Evolutionary conservation across 2,797 vertebrate species (phyloP).

Genomic region (Tenualosa ilisha): DNA sequence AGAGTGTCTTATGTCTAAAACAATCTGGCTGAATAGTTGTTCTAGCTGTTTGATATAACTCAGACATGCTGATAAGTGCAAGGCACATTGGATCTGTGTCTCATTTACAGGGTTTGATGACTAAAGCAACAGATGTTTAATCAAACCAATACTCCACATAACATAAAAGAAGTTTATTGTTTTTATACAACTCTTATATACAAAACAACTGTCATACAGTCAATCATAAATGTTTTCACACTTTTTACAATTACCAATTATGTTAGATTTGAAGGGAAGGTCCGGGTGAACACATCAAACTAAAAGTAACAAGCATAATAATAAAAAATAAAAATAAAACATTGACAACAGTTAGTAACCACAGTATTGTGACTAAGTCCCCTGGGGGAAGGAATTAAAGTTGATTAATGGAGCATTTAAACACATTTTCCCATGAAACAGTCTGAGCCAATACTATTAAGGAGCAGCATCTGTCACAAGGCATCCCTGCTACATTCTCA

Average conservation of each 20-base stretch:
- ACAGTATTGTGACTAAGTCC: conserved; percentile 10
- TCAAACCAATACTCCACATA: conserved; percentile 30
- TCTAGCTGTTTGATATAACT: neutral
- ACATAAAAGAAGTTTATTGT: conserved; percentile 65
- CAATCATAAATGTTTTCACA: conserved; percentile 49
- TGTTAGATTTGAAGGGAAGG: conserved; percentile 29
- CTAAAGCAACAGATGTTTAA: neutral
- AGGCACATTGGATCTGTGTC: neutral
- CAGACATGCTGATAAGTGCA: neutral
- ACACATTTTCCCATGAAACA: neutral
- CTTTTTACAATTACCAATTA: conserved; percentile 54
- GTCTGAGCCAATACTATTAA: neutral
- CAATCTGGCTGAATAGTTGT: neutral
- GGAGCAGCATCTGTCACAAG: neutral
- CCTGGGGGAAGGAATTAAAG: neutral
- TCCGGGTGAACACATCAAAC: conserved; percentile 4
- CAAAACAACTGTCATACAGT: conserved; percentile 70
- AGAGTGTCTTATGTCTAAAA: neutral
- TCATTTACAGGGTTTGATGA: neutral
- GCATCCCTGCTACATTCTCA: neutral
- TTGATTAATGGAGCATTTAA: neutral
- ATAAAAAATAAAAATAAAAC: neutral
- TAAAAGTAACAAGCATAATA: conserved; percentile 1
- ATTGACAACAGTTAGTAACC: neutral
- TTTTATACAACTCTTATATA: conserved; percentile 78